Conservation (phyloP, 2,113 vertebrate genomes). For the Poecilia latipinna region DNA sequence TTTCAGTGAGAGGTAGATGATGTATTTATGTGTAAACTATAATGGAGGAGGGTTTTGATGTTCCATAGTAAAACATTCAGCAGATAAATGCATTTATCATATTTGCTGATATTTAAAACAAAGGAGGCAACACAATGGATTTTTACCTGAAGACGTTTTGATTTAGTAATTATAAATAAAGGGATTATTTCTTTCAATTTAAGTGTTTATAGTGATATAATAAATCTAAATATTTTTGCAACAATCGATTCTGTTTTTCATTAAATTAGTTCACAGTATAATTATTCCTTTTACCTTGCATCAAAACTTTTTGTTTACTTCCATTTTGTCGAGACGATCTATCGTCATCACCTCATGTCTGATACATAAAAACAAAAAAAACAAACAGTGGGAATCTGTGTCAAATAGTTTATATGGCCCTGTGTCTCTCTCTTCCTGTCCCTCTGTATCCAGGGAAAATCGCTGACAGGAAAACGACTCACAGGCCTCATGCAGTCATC, state of each 20-base stretch:
- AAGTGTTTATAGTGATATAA: not conserved
- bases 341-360: not conserved
- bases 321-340: not conserved
- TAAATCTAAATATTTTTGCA: not conserved
- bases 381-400: too few relatives aligned
- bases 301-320: not conserved
- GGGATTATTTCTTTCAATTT: not conserved
- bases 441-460: conserved; percentile 89
- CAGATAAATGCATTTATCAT: not conserved
- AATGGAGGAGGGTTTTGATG: not conserved
- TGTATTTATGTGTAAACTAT: not conserved
- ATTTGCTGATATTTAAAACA: not conserved
- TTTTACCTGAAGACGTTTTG: not conserved
- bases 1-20: not conserved
- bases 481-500: conserved; percentile 99
- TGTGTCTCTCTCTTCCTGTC: not conserved
- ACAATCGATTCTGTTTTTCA: not conserved
- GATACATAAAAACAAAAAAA: too few relatives aligned
- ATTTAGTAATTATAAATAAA: not conserved
- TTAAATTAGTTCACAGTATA: not conserved
- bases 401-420: too few relatives aligned
- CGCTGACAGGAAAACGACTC: conserved; percentile 94
- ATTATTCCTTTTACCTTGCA: not conserved
- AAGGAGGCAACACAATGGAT: not conserved
- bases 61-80: not conserved